phyloP scores from a whole-genome alignment of 2,888 invertebrate genomes.

The Fragum fragum region DNA sequence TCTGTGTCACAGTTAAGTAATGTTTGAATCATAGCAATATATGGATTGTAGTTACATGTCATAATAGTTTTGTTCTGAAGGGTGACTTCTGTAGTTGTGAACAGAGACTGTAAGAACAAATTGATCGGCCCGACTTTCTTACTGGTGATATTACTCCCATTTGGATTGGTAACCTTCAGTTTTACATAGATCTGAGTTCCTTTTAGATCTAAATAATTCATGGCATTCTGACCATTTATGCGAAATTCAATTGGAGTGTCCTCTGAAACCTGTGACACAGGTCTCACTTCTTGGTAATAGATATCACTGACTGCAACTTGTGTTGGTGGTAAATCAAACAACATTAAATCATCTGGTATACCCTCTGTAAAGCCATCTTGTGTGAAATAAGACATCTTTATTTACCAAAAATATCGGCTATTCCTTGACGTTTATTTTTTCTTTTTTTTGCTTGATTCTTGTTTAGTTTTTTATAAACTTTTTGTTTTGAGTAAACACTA shows the following conservation, averaged over 20 bases:
- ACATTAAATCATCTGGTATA: slow-evolving; percentile 42
- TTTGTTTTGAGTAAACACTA: neutral
- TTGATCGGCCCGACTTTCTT: slow-evolving; percentile 55
- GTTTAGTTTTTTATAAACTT: neutral
- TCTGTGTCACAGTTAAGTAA: slow-evolving; percentile 38
- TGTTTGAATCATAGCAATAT: slow-evolving; percentile 46
- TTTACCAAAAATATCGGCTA: neutral
- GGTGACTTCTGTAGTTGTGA: slow-evolving; percentile 39
- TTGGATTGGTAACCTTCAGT: slow-evolving; percentile 22
- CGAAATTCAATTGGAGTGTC: slow-evolving; percentile 61
- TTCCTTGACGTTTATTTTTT: neutral
- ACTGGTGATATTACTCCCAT: slow-evolving; percentile 35
- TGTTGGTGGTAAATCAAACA: slow-evolving; percentile 61
- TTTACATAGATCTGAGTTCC: slow-evolving; percentile 40
- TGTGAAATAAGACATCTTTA: slow-evolving; percentile 43
- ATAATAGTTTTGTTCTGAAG: slow-evolving; percentile 40
- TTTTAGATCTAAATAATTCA: slow-evolving; percentile 51
- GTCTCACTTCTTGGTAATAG: slow-evolving; percentile 57
- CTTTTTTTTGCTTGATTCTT: neutral
- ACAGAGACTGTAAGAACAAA: slow-evolving; percentile 54
- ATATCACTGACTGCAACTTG: slow-evolving; percentile 56
- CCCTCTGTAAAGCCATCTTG: slow-evolving; percentile 55
- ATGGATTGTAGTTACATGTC: slow-evolving; percentile 55
- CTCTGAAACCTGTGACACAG: slow-evolving; percentile 54
- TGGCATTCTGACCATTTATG: slow-evolving; percentile 55